A percentile compares a stretch with the other conserved stretches of the same genome.
phyloP scores from a whole-genome alignment of 2,797 vertebrate species.

The Bradypodion ventrale region DNA sequence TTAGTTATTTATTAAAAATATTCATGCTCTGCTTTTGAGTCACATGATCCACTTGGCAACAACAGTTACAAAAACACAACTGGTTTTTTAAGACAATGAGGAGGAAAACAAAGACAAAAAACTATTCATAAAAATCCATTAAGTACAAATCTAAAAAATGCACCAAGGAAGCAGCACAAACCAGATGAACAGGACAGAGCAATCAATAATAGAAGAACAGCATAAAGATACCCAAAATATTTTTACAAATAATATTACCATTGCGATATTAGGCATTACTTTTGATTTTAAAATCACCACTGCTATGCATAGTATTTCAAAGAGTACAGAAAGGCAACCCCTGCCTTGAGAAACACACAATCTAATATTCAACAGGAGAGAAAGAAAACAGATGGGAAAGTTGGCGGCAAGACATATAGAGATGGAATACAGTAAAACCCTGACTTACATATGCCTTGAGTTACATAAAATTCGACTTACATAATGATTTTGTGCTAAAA shows the following conservation, averaged over 20 bases:
- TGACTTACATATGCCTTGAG: too few species aligned
- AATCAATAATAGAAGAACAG: background rate
- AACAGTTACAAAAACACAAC: background rate
- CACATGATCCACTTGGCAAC: background rate
- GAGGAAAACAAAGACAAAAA: background rate
- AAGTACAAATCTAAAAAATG: background rate
- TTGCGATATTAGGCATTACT: too few species aligned
- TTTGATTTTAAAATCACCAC: too few species aligned
- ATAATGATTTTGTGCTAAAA: too few species aligned
- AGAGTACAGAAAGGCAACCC: background rate
- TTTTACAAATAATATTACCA: too few species aligned
- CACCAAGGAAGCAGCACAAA: background rate
- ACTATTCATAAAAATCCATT: background rate
- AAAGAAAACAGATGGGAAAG: background rate
- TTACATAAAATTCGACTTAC: too few species aligned
- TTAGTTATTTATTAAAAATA: background rate
- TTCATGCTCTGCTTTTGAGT: background rate
- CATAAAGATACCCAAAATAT: too few species aligned
- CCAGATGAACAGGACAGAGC: background rate
- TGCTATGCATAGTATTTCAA: too few species aligned
- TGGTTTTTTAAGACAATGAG: background rate
- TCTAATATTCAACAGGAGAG: background rate
- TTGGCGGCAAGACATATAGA: background rate
- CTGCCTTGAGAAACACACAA: background rate
- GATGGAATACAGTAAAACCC: too few species aligned